Percentiles rank a stretch among this genome's conserved stretches.
These are phyloP conservation scores for Dermochelys coriacea DNA, from an alignment of 2,797 vertebrate genomes.

Conservation along the genomic window DNA sequence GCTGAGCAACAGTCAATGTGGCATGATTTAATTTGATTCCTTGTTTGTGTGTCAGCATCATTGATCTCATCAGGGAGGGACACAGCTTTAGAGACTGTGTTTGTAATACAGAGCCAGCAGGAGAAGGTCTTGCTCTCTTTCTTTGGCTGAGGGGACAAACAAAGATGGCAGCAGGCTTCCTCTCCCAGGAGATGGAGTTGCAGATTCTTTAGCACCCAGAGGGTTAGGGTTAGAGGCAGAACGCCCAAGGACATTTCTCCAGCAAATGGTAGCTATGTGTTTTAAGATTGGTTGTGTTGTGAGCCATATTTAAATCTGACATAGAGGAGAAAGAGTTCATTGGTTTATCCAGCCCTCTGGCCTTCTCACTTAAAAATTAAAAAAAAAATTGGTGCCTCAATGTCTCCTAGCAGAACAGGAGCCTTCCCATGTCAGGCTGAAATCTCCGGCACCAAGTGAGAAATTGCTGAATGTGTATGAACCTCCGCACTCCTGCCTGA, in stretches of 20 bases:
- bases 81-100: neutral
- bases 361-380: neutral
- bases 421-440: neutral
- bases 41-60: neutral
- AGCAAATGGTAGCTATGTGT: neutral
- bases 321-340: neutral
- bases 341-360: neutral
- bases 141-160: neutral
- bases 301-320: neutral
- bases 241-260: neutral
- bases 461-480: neutral
- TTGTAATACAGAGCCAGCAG: constrained; percentile 1
- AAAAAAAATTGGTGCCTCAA: neutral
- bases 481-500: neutral
- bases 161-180: neutral
- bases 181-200: neutral
- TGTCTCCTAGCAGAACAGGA: neutral
- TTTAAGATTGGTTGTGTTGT: neutral
- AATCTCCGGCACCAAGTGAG: neutral
- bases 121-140: neutral
- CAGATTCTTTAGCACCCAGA: neutral
- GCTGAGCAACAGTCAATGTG: neutral
- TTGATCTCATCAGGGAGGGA: constrained; percentile 5
- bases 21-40: neutral
- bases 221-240: neutral